Base-by-base conservation (phyloP, 2,113 vertebrate species). In the Lepidothrix coronata region DNA sequence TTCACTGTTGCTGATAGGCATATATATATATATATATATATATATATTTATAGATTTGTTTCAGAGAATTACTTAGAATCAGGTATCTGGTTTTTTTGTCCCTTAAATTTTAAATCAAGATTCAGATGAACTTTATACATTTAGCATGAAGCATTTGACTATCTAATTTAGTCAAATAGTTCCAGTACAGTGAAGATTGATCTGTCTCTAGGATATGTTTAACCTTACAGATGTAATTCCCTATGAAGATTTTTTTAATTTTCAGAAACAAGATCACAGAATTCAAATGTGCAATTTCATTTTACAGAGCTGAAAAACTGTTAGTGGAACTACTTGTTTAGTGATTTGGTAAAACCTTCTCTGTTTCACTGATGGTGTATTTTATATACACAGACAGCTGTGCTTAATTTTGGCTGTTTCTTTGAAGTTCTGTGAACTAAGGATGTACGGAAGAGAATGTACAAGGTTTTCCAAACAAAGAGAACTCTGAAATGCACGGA, bases 261-360 rank as follows among this genome's bases (percentile, higher is more conserved):
- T 96, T 68, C 68, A 68, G 78, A 73, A 90, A 74, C 20, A 62
- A 70, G 2, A 61, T 80, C 22, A 58, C 66, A 44, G 31, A 65
- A 96, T 93, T 75, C 91, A 82, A 94, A 61, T 41, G 21, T 39
- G 30, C 21, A 5, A 6, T 85, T 94, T 93, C 19, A 48, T 88
- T 91, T 97, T 84, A 54, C 33, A 12, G 58, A 91, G 33, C 70
- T 95, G 57, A 85, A 97, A 94, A 95, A 33, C 95, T 85, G 68
- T 73, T 89, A 35, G 35, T 96, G 89, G 79, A 97, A 94, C 73
- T 89, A 72, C 46, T 82, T 90, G 70, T 90, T 95, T 62, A 75
- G 62, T 78, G 62, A 68, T 77, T 85, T 33, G 54, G 35, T 75
- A 85, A 85, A 95, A 71, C 33, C 27, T 88, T 74, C 62, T 92